phyloP scores from a whole-genome alignment of 2,113 vertebrate species.

The Aramus guarauna region DNA sequence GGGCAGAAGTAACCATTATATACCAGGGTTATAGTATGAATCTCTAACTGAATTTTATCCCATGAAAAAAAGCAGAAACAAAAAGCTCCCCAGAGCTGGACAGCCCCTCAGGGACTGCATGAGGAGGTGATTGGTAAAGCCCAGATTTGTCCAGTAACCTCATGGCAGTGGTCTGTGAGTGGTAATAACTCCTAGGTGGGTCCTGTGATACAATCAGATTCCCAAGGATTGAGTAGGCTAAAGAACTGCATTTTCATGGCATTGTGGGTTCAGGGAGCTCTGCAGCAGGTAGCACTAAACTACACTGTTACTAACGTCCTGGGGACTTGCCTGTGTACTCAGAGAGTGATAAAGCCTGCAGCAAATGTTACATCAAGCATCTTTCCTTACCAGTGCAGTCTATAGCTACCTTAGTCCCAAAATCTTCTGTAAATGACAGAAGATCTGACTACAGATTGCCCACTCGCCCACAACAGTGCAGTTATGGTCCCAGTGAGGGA shows the following conservation, averaged over 20 bases:
- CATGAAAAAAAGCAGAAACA: neutral
- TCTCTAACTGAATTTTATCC: neutral
- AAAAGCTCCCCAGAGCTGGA: neutral
- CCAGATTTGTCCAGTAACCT: neutral
- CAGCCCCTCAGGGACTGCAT: neutral
- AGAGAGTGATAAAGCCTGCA: neutral
- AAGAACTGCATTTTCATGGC: neutral
- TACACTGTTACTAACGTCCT: neutral
- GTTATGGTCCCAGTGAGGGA: fast-evolving
- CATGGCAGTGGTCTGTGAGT: neutral
- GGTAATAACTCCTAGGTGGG: fast-evolving
- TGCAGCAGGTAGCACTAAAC: neutral
- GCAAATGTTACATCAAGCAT: neutral
- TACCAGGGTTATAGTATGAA: neutral
- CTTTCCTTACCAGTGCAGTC: neutral
- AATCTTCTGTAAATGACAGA: neutral
- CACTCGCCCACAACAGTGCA: fast-evolving
- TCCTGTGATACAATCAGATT: too few relatives aligned
- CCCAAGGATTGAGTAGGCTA: neutral
- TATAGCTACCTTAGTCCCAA: too few relatives aligned
- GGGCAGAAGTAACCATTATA: neutral
- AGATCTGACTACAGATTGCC: neutral
- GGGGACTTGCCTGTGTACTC: neutral
- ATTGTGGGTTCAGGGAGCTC: neutral
- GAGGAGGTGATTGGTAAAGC: neutral